Conservation (phyloP, 2,113 vertebrate genomes). For the Turdus rufiventris region DNA sequence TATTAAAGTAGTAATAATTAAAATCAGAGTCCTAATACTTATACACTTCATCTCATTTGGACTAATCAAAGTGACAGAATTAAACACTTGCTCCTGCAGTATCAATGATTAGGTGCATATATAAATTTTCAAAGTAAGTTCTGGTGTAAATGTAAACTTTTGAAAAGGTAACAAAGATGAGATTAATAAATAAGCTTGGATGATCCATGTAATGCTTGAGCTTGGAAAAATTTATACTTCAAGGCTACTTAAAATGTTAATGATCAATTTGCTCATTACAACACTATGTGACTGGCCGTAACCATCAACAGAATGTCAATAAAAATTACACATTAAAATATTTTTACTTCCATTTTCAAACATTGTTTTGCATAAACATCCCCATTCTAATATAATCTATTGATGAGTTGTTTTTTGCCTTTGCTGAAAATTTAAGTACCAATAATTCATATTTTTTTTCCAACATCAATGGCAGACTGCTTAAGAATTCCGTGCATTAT, state of each 20-base stretch:
- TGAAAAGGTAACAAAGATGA: background rate
- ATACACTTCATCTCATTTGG: background rate
- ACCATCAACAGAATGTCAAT: background rate
- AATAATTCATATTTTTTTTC: background rate
- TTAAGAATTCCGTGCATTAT: background rate
- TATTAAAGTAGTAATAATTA: background rate
- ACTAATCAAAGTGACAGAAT: slow-evolving; percentile 1
- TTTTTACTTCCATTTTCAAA: background rate
- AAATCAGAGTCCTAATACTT: background rate
- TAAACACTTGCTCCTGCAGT: background rate
- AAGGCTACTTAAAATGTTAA: background rate
- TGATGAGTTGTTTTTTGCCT: background rate
- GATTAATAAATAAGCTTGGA: background rate
- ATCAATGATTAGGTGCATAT: background rate
- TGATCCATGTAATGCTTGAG: background rate
- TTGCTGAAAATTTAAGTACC: slow-evolving; percentile 9
- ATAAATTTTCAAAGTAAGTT: background rate
- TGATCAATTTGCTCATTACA: background rate
- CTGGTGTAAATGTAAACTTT: background rate
- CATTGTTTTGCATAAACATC: background rate
- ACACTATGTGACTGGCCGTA: background rate
- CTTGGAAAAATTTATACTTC: background rate
- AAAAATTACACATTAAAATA: background rate
- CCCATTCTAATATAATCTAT: background rate
- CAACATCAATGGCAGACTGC: background rate